Evolutionary conservation across 2,888 invertebrate species (phyloP).

Genomic region (Lysandra bellargus): DNA sequence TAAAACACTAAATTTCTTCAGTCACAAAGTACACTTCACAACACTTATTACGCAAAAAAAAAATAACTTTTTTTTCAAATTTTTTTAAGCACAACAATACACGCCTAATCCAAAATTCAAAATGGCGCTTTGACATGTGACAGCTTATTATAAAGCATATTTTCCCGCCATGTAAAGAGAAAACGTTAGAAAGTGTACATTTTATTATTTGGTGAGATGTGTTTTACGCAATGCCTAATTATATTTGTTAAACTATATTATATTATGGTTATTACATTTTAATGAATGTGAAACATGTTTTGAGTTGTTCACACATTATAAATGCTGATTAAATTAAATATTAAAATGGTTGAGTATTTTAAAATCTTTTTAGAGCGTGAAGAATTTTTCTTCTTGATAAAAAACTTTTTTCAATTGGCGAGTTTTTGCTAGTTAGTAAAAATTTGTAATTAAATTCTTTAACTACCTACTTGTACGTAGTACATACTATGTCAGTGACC

Average conservation of each 20-base stretch:
- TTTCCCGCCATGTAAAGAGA: conserved; percentile 46
- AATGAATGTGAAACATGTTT: not conserved
- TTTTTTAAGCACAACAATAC: conserved; percentile 7
- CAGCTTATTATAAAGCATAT: conserved; percentile 42
- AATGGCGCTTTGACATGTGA: conserved; percentile 39
- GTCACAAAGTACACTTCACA: not conserved
- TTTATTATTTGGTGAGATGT: conserved; percentile 38
- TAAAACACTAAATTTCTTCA: not conserved
- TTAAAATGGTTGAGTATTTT: not conserved
- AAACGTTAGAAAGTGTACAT: conserved; percentile 43
- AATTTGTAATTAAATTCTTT: not conserved
- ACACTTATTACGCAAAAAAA: not conserved
- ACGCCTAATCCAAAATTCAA: conserved; percentile 32
- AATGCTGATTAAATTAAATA: conserved; percentile 5
- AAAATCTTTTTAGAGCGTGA: not conserved
- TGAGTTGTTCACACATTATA: not conserved
- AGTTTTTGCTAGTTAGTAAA: conserved; percentile 27
- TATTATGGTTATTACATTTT: not conserved
- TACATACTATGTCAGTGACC: too few relatives aligned
- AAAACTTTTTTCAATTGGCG: conserved; percentile 2
- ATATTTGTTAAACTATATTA: not conserved
- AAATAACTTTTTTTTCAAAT: too few relatives aligned
- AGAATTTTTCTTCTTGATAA: not conserved
- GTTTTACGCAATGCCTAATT: not conserved
- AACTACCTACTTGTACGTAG: not conserved